Base-by-base conservation (phyloP, 2,797 vertebrate species). In the Microctenopoma steveboyesi region DNA sequence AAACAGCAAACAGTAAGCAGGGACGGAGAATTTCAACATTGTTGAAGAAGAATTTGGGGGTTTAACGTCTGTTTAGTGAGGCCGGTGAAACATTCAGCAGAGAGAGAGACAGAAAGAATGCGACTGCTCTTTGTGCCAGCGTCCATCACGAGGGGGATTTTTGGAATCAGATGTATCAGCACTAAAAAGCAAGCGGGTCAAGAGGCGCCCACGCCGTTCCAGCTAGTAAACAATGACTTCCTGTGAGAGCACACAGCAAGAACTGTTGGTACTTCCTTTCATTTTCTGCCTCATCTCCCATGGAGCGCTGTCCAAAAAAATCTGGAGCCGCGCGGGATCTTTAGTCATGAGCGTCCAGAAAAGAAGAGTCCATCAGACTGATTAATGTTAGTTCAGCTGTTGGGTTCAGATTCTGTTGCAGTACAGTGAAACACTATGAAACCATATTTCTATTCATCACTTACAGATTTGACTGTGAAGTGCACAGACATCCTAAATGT, bases 181-280 rank as follows among this genome's bases (percentile, higher is more conserved):
- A n/a, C 16, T 33, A 14, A 72, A 11, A 76, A 89, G 85, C 86
- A 77, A 1, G 11, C 13, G 45, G 77, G 66, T 80, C 79, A 67
- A 72, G 61, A 59, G 47, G 76, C 85, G 57, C 79, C 85, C 75
- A 86, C 82, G 48, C 65, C 67, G 74, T 86, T 84, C 82, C 81
- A 72, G 57, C 68, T 46, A 82, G 78, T 82, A 84, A 88, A 86
- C 88, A 89, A 89, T 79, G 74, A 88, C 86, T 90, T 92, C 89
- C 90, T 89, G 83, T 66, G 50, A 78, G 84, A 89, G 86, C 27
- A 37, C 75, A 81, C 33, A 2, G 58, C 76, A 76, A 83, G 54
- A 78, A 50, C 72, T 81, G 50, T 71, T 69, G 50, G 74, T 57
- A 71, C 74, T 85, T 88, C 86, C 88, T 79, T 75, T 73, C 59